phyloP scores from a whole-genome alignment of 2,797 vertebrate species.

The Spinus pinus region DNA sequence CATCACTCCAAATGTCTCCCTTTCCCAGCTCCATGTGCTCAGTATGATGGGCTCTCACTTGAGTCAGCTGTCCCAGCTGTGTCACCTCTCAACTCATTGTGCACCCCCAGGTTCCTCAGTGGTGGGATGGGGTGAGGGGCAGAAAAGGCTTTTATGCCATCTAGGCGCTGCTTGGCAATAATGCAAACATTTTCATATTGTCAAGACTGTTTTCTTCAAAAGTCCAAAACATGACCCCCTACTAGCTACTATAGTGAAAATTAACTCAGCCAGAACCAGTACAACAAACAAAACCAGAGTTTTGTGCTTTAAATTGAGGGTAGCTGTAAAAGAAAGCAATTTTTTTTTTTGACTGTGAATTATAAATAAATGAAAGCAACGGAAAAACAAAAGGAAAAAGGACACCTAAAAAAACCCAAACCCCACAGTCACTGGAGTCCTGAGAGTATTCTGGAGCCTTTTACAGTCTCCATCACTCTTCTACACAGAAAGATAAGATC shows the following conservation, averaged over 20 bases:
- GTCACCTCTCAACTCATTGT: not conserved
- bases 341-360: not conserved
- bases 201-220: not conserved
- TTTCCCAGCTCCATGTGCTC: not conserved
- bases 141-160: not conserved
- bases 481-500: not conserved
- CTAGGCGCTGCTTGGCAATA: not conserved
- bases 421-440: not conserved
- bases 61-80: not conserved
- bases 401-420: accelerated
- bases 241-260: not conserved
- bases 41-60: not conserved
- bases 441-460: not conserved
- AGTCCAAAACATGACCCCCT: not conserved
- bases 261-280: not conserved
- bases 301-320: not conserved
- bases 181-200: not conserved
- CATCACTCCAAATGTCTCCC: not conserved
- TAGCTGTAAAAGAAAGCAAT: not conserved
- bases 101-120: not conserved
- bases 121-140: too few species aligned
- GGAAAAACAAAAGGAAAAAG: not conserved
- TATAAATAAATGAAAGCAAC: not conserved
- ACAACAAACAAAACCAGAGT: not conserved
- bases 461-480: not conserved